A percentile compares a stretch with the other conserved stretches of the same genome.
These are phyloP conservation scores for Cetoscarus ocellatus DNA, from an alignment of 2,797 vertebrate genomes.

Conservation along the genomic window DNA sequence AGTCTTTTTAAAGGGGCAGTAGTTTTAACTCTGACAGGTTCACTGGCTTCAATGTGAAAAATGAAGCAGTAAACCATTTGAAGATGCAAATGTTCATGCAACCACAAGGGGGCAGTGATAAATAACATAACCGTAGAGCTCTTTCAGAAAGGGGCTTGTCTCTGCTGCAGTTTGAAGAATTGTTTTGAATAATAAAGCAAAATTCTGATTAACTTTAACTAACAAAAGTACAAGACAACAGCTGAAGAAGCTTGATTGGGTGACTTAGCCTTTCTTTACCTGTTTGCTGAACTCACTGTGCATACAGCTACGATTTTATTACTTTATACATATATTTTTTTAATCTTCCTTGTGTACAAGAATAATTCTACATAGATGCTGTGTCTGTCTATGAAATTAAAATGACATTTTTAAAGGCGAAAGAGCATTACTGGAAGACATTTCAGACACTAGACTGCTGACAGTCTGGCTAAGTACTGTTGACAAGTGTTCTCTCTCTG, in stretches of 20 bases:
- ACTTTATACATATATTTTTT: no score
- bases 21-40: neutral
- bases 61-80: neutral
- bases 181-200: neutral
- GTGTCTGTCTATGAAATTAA: no score
- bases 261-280: neutral
- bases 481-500: no score
- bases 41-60: neutral
- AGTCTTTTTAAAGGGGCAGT: neutral
- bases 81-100: constrained; percentile 11
- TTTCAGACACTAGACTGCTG: no score
- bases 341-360: no score
- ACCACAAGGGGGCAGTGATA: constrained; percentile 71
- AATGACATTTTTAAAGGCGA: no score
- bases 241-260: neutral
- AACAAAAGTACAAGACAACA: no score
- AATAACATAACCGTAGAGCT: constrained; percentile 18
- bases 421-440: no score
- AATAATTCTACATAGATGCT: no score
- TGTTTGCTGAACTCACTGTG: neutral
- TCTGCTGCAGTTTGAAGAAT: neutral
- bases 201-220: no score
- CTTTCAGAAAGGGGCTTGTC: neutral
- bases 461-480: no score
- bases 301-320: no score